Conservation (phyloP, 2,888 invertebrate species). For the Drosophila mulleri region DNA sequence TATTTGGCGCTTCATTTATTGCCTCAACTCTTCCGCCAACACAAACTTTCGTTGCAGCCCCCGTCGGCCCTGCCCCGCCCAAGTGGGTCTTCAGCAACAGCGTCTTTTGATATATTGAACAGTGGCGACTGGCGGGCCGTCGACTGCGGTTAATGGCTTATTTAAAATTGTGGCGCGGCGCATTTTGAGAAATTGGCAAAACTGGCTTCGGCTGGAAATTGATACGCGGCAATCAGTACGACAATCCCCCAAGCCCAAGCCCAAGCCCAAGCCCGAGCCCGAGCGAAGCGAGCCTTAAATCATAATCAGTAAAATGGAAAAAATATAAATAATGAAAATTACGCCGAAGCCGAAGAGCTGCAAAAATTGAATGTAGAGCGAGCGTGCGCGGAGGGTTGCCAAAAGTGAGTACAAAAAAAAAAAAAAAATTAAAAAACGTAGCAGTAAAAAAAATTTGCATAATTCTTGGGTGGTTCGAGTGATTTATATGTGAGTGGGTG, state of each 20-base stretch:
- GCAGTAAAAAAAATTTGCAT: conserved; percentile 69
- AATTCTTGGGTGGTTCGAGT: conserved; percentile 60
- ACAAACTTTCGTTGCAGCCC: not conserved
- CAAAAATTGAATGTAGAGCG: conserved; percentile 72
- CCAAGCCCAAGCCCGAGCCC: not conserved
- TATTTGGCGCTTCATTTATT: not conserved
- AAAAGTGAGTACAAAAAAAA: too few species aligned
- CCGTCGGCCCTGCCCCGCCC: not conserved
- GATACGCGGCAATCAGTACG: conserved; percentile 81
- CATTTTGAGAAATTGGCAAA: conserved; percentile 83
- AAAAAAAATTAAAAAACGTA: conserved; percentile 10
- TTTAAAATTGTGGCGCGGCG: conserved; percentile 77
- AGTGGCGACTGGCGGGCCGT: conserved; percentile 59
- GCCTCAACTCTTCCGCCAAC: not conserved
- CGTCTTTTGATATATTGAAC: conserved; percentile 80
- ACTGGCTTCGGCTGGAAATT: conserved; percentile 77
- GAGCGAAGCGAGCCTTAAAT: conserved; percentile 72
- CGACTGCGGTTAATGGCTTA: conserved; percentile 84
- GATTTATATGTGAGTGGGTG: conserved; percentile 34
- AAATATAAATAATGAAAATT: conserved; percentile 81
- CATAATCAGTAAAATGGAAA: conserved; percentile 83
- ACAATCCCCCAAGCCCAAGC: conserved; percentile 47
- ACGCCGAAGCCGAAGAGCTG: conserved; percentile 45
- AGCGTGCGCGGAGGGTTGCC: conserved; percentile 58
- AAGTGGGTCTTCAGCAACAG: conserved; percentile 31